phyloP scores from a whole-genome alignment of 2,797 vertebrate species.

The Lithobates pipiens region DNA sequence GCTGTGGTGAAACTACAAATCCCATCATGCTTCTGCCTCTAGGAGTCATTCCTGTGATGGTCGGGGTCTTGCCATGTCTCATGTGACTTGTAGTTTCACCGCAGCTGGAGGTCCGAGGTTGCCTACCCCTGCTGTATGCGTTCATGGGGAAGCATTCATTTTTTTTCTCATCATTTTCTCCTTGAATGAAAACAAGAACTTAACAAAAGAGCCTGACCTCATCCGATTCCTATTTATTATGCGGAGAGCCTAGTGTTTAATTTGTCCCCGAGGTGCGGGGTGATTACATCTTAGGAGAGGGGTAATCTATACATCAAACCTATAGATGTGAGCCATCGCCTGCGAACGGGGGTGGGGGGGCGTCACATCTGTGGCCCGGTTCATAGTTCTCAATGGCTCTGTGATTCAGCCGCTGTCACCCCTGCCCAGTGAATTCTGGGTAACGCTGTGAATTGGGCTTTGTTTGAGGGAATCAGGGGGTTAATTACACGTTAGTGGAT shows the following conservation, averaged over 20 bases:
- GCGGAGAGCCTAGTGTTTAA: neutral
- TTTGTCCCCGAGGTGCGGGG: neutral
- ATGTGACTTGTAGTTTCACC: no score
- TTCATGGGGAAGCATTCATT: no score
- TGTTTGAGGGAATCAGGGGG: neutral
- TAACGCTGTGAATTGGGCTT: neutral
- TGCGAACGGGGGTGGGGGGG: neutral
- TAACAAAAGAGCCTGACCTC: neutral
- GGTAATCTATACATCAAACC: conserved; percentile 7
- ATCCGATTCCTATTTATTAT: neutral
- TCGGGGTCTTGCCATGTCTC: no score
- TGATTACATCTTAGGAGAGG: neutral
- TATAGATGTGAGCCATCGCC: neutral
- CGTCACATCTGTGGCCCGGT: neutral
- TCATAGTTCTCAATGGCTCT: conserved; percentile 24
- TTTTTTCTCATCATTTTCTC: neutral
- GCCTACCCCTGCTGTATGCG: no score
- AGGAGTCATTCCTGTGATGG: no score
- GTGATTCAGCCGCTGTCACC: conserved; percentile 3
- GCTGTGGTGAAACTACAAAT: no score
- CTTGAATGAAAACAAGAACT: neutral
- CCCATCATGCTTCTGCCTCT: no score
- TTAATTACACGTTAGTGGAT: conserved; percentile 35
- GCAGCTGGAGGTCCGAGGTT: no score
- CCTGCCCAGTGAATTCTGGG: neutral